Evolutionary conservation across 2,888 invertebrate genomes (phyloP).

Genomic region (Diplazon laetatorius): DNA sequence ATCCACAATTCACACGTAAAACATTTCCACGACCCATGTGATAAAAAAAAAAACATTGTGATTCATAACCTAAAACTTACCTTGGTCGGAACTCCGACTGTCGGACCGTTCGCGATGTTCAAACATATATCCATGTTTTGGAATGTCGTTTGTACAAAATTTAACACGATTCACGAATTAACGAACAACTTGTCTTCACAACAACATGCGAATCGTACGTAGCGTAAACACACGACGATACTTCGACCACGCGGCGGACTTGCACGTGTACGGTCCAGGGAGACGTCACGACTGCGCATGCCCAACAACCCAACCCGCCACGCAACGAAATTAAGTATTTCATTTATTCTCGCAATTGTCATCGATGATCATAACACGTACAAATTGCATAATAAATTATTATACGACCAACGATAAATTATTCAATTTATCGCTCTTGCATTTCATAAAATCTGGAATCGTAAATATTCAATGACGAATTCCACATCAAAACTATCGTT

Average conservation of each 20-base stretch:
- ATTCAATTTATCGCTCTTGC: background rate
- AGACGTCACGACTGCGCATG: background rate
- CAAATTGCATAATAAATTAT: slow-evolving; percentile 2
- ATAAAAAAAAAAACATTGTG: slow-evolving; percentile 13
- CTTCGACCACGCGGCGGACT: background rate
- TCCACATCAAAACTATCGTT: too few relatives aligned
- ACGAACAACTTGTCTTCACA: background rate
- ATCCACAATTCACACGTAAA: background rate
- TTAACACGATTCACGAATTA: slow-evolving; percentile 1
- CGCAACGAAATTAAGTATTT: background rate
- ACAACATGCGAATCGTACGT: background rate
- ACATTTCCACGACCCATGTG: too few relatives aligned
- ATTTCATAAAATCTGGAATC: background rate
- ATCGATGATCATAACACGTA: background rate
- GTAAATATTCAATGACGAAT: background rate
- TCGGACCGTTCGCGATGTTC: slow-evolving; percentile 72
- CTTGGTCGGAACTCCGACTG: slow-evolving; percentile 61
- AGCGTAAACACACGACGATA: background rate
- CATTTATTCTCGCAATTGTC: background rate
- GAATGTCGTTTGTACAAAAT: slow-evolving; percentile 69
- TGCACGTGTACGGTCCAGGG: background rate
- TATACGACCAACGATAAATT: background rate
- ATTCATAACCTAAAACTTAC: slow-evolving; percentile 73
- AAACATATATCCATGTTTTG: slow-evolving; percentile 77
- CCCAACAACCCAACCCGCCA: background rate